phyloP scores from a whole-genome alignment of 2,888 invertebrate genomes.

The Taphrorychus bicolor region DNA sequence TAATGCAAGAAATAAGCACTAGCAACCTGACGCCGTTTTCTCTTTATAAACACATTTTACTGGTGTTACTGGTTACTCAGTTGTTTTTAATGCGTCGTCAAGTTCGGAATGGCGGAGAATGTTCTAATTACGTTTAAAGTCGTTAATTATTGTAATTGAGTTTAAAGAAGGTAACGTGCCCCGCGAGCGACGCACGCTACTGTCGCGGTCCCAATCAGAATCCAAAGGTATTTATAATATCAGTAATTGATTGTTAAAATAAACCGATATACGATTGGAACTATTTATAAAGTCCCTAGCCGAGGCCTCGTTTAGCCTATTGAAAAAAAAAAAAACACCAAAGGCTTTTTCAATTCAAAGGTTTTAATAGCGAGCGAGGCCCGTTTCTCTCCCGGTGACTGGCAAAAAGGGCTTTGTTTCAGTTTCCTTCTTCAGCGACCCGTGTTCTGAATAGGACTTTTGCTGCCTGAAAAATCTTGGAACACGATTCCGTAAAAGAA shows the following conservation, averaged over 20 bases:
- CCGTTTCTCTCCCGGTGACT: neutral
- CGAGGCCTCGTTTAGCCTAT: neutral
- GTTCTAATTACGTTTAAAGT: too few relatives aligned
- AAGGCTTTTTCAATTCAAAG: neutral
- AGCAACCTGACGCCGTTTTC: constrained; percentile 19
- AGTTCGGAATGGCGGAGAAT: constrained; percentile 25
- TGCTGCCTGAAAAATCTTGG: too few relatives aligned
- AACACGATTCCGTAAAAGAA: too few relatives aligned
- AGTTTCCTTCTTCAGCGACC: neutral
- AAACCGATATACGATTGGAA: neutral
- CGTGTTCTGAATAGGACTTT: too few relatives aligned
- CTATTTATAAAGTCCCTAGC: constrained; percentile 2
- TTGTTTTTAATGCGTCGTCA: constrained; percentile 26
- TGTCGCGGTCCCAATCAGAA: neutral
- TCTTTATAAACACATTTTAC: constrained; percentile 25
- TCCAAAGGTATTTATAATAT: constrained; percentile 2
- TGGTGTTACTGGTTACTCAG: constrained; percentile 28
- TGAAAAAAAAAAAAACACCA: neutral
- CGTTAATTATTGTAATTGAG: too few relatives aligned
- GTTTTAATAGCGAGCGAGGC: neutral
- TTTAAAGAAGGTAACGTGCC: too few relatives aligned
- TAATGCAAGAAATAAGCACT: constrained; percentile 28
- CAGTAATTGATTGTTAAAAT: neutral
- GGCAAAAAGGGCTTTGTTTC: neutral
- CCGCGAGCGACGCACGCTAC: neutral